Percentiles rank a stretch among this genome's conserved stretches.
These are phyloP conservation scores for Danaus plexippus DNA, from an alignment of 1,140 invertebrate genomes.

Conservation along the genomic window DNA sequence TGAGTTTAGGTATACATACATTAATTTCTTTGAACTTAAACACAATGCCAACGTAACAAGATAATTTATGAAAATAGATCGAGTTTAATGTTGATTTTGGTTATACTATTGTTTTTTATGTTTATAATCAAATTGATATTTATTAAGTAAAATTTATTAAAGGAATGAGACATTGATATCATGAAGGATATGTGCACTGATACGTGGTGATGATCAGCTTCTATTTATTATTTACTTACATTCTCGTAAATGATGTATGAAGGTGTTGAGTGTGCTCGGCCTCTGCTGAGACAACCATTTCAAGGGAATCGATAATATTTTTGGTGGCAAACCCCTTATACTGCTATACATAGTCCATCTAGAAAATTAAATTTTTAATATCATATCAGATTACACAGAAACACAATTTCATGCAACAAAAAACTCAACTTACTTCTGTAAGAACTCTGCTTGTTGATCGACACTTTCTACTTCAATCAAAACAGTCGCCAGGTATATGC, in stretches of 20 bases:
- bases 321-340: constrained; percentile 64
- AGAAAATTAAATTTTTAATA: constrained; percentile 18
- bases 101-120: too few species aligned
- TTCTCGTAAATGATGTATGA: constrained; percentile 80
- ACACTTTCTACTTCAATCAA: constrained; percentile 38
- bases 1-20: too few species aligned
- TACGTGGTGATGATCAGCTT: not conserved
- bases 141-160: too few species aligned
- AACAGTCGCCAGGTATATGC: constrained; percentile 58
- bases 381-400: not conserved
- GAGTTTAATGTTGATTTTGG: too few species aligned
- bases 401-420: not conserved
- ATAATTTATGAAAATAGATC: too few species aligned
- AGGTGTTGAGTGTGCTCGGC: constrained; percentile 72
- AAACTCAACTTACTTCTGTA: constrained; percentile 59
- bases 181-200: too few species aligned
- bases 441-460: constrained; percentile 44
- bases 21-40: too few species aligned
- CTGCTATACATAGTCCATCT: constrained; percentile 65
- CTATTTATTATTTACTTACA: constrained; percentile 59
- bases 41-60: too few species aligned
- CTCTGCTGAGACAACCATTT: constrained; percentile 69
- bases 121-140: too few species aligned
- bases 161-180: too few species aligned
- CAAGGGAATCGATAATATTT: constrained; percentile 69